Percentiles rank a stretch among this genome's conserved stretches.
Evolutionary conservation across 2,888 invertebrate genomes (phyloP).

Genomic region (Mythimna albipuncta): DNA sequence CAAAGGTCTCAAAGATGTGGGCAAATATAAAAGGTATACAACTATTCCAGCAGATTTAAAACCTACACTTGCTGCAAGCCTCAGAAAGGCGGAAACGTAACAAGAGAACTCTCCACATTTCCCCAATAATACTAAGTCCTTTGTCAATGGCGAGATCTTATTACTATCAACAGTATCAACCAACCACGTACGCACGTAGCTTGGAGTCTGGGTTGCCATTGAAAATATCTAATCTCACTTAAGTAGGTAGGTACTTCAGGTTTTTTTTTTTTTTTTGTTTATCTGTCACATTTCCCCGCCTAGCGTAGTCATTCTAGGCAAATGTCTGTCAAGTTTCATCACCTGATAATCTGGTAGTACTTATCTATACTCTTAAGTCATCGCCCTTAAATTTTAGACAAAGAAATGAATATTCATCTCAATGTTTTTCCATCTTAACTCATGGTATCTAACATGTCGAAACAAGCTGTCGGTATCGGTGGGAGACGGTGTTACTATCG

Average conservation of each 20-base stretch:
- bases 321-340: neutral
- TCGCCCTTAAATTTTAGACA: constrained; percentile 7
- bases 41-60: neutral
- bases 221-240: neutral
- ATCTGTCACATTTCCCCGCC: neutral
- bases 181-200: neutral
- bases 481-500: constrained; percentile 7
- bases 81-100: neutral
- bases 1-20: neutral
- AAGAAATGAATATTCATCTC: constrained; percentile 20
- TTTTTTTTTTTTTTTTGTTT: no score
- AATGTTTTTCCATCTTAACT: constrained; percentile 2
- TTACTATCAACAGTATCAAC: neutral
- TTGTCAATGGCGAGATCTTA: no score
- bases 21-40: neutral
- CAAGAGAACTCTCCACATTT: neutral
- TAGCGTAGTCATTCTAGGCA: neutral
- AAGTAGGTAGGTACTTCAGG: no score
- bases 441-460: constrained; percentile 2
- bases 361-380: neutral
- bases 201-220: neutral
- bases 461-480: constrained; percentile 15
- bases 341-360: constrained; percentile 8
- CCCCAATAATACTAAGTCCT: neutral
- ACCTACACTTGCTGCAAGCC: neutral